Percentiles rank a stretch among this genome's conserved stretches.
These are phyloP conservation scores for Peromyscus maniculatus DNA, from an alignment of 2,113 vertebrate species.

Conservation along the genomic window DNA sequence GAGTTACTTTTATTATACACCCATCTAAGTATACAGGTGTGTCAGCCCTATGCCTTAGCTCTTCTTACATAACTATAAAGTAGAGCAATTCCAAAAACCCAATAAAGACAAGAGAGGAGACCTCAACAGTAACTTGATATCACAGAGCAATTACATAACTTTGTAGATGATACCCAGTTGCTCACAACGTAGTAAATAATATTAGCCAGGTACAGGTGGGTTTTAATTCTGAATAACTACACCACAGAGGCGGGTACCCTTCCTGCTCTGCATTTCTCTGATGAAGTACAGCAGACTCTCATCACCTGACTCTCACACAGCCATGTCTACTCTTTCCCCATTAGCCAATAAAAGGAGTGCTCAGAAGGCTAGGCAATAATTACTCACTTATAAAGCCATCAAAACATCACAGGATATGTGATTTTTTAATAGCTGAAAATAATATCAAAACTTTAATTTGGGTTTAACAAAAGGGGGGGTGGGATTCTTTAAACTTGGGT, in stretches of 20 bases:
- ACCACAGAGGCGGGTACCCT: not conserved
- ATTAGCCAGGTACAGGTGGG: fast-evolving
- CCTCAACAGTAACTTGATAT: not conserved
- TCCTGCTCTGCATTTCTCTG: not conserved
- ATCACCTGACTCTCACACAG: not conserved
- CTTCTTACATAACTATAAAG: slow-evolving; percentile 32
- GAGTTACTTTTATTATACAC: not conserved
- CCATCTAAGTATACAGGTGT: slow-evolving; percentile 14
- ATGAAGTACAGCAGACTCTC: not conserved
- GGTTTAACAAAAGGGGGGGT: not conserved
- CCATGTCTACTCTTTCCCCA: not conserved
- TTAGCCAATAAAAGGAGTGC: not conserved
- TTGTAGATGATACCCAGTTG: not conserved
- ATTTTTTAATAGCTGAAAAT: slow-evolving; percentile 22
- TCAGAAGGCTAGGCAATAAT: not conserved
- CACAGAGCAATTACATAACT: not conserved
- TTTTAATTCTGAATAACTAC: too few relatives aligned
- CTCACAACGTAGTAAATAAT: fast-evolving
- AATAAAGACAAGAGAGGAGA: slow-evolving; percentile 36
- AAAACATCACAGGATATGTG: not conserved
- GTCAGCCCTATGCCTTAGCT: not conserved
- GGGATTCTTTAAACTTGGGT: not conserved
- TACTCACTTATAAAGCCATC: not conserved
- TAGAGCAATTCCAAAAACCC: slow-evolving; percentile 30
- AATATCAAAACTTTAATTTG: slow-evolving; percentile 8